Conservation (phyloP, 2,888 invertebrate genomes). For the Drosophila silvestris region DNA sequence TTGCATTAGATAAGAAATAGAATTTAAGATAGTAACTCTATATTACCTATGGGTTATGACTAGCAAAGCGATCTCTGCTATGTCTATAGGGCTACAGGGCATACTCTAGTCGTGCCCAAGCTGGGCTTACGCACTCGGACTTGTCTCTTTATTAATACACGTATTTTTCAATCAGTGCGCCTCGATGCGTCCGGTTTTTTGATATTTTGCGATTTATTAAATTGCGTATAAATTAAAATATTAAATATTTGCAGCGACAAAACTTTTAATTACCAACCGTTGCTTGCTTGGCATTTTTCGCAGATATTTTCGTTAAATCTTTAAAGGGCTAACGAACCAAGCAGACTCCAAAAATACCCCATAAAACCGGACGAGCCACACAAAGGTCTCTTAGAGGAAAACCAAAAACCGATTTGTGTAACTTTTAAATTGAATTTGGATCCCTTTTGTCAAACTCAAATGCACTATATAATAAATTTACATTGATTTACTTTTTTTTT, state of each 20-base stretch:
- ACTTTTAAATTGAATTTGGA: constrained; percentile 83
- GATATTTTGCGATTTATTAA: constrained; percentile 77
- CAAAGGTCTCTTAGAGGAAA: not conserved
- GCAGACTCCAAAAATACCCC: constrained; percentile 3
- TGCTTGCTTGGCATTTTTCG: constrained; percentile 53
- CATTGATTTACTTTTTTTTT: constrained; percentile 24
- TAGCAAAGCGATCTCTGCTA: not conserved
- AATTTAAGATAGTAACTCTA: not conserved
- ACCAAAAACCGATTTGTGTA: constrained; percentile 73
- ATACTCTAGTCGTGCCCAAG: constrained; percentile 1
- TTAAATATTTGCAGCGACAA: constrained; percentile 76
- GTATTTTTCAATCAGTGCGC: constrained; percentile 70
- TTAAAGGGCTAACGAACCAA: constrained; percentile 56
- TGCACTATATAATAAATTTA: constrained; percentile 49
- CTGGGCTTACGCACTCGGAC: not conserved
- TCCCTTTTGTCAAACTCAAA: constrained; percentile 75
- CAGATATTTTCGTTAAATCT: constrained; percentile 37
- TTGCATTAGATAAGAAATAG: not conserved
- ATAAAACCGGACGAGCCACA: constrained; percentile 14
- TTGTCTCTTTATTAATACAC: constrained; percentile 22
- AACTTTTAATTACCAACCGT: constrained; percentile 74
- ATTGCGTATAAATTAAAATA: constrained; percentile 83
- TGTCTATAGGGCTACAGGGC: not conserved
- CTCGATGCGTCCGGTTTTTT: constrained; percentile 38
- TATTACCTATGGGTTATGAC: not conserved